Percentiles rank a stretch among this genome's conserved stretches.
phyloP scores from a whole-genome alignment of 2,797 vertebrate species.

The Falco concolor region DNA sequence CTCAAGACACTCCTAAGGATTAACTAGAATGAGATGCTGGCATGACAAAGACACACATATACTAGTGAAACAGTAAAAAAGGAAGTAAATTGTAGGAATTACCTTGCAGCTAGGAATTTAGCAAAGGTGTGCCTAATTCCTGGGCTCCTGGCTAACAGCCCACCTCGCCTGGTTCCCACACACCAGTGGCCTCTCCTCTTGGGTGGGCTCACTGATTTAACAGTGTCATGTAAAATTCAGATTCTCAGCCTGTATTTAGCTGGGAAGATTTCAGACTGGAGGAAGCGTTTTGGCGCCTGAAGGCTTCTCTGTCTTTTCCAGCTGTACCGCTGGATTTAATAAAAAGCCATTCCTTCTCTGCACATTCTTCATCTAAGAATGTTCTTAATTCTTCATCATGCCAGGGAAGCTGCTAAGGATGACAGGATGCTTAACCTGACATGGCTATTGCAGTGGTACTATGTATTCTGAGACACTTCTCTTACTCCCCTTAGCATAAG shows the following conservation, averaged over 20 bases:
- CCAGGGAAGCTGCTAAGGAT: neutral
- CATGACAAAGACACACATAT: neutral
- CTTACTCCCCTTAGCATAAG: neutral
- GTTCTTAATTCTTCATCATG: neutral
- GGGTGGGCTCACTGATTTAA: constrained; percentile 34
- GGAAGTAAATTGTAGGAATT: neutral
- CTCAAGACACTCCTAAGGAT: neutral
- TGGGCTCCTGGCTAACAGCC: neutral
- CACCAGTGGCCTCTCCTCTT: neutral
- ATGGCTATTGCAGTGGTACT: neutral
- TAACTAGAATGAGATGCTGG: neutral
- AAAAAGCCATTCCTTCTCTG: neutral
- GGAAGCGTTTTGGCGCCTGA: neutral
- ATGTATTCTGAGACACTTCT: neutral
- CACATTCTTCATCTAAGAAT: neutral
- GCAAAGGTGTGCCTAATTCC: constrained; percentile 3
- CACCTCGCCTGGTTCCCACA: neutral
- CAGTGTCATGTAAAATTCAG: neutral
- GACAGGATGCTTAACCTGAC: neutral
- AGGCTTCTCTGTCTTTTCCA: neutral
- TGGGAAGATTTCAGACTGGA: neutral
- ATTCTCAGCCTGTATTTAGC: neutral
- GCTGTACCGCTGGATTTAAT: neutral
- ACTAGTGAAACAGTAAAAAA: neutral
- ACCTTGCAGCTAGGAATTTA: neutral